Conservation (phyloP, 2,113 vertebrate genomes). For the Gnathonemus longibarbis region DNA sequence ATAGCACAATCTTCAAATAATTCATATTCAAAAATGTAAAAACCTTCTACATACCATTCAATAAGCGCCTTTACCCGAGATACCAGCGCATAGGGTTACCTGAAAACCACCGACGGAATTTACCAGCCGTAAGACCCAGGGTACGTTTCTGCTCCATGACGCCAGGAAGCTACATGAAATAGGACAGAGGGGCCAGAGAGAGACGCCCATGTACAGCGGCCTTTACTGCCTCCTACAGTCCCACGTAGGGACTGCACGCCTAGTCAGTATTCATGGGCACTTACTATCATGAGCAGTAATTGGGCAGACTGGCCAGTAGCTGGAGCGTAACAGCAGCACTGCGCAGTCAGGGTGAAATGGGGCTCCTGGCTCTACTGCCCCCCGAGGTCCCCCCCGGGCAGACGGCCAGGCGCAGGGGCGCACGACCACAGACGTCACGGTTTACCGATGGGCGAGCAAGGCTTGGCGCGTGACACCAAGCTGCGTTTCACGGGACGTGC, state of each 20-base stretch:
- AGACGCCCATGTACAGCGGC: background rate
- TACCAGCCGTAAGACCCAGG: background rate
- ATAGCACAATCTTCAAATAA: conserved; percentile 47
- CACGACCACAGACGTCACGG: background rate
- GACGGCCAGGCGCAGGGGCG: background rate
- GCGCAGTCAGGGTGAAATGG: background rate
- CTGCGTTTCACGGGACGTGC: background rate
- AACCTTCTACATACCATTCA: conserved; percentile 43
- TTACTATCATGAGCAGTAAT: background rate
- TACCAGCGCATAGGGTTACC: conserved; percentile 31
- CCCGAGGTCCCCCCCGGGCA: background rate
- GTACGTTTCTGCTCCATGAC: background rate
- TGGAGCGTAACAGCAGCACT: background rate
- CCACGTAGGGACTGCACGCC: background rate
- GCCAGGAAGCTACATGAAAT: background rate
- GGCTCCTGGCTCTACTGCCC: background rate
- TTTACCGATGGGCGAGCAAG: background rate
- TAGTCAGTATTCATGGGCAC: background rate
- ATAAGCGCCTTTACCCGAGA: conserved; percentile 56
- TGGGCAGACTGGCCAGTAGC: background rate
- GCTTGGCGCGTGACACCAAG: background rate
- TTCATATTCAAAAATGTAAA: conserved; percentile 47
- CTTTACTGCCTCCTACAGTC: background rate
- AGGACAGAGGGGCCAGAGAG: background rate
- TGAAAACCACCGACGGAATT: conserved; percentile 16